These are phyloP conservation scores for Leptopilina myrica DNA, from an alignment of 2,888 invertebrate genomes.

Conservation along the genomic window DNA sequence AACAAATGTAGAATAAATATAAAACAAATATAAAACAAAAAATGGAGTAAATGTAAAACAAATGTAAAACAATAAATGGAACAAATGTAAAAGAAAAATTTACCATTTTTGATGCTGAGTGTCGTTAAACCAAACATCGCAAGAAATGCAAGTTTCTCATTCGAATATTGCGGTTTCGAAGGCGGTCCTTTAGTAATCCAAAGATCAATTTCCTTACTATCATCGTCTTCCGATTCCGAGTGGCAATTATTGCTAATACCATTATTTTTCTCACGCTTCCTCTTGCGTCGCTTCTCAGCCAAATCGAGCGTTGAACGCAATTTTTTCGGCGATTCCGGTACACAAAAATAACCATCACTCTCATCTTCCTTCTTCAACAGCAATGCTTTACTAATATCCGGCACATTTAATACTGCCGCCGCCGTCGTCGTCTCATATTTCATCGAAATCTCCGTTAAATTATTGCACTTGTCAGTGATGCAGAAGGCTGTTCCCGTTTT, in stretches of 20 bases:
- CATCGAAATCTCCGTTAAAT: constrained; percentile 68
- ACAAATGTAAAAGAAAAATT: constrained; percentile 55
- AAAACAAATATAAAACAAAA: too few relatives aligned
- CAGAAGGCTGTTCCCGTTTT: constrained; percentile 59
- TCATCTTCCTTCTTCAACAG: constrained; percentile 66
- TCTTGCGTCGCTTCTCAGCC: constrained; percentile 78
- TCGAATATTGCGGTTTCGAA: constrained; percentile 77
- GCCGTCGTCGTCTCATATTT: constrained; percentile 70
- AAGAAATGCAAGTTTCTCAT: constrained; percentile 81
- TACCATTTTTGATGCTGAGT: constrained; percentile 81
- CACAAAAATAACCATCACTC: constrained; percentile 54
- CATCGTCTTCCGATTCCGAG: constrained; percentile 78
- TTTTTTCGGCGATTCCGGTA: constrained; percentile 67
- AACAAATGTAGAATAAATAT: too few relatives aligned
- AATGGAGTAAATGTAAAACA: neutral
- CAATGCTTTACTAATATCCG: constrained; percentile 71
- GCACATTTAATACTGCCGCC: constrained; percentile 72
- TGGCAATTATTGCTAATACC: constrained; percentile 68
- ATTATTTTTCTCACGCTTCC: constrained; percentile 73
- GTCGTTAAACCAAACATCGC: constrained; percentile 82
- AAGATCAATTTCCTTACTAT: constrained; percentile 78
- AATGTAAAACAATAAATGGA: too few relatives aligned
- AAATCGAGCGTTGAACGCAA: constrained; percentile 77
- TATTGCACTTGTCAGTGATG: constrained; percentile 73
- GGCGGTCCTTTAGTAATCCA: constrained; percentile 80